Conservation (phyloP, 53 echinoderm and acorn worm genomes). For the Henricia sp. region DNA sequence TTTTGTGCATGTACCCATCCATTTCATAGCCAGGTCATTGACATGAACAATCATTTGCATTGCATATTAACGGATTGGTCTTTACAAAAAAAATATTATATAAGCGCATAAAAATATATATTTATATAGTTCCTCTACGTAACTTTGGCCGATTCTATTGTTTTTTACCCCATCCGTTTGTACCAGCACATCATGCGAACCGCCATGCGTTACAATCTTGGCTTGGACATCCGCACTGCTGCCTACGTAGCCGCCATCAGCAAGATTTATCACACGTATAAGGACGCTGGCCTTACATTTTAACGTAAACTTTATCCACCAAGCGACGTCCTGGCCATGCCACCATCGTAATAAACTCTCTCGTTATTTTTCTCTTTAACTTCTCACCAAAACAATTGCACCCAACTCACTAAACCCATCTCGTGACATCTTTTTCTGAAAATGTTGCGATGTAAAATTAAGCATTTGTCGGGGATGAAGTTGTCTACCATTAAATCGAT, state of each 20-base stretch:
- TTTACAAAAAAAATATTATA: neutral
- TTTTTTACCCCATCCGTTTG: neutral
- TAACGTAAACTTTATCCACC: slow-evolving; percentile 56
- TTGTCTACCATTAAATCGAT: too few relatives aligned
- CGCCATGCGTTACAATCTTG: slow-evolving; percentile 89
- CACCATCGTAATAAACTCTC: neutral
- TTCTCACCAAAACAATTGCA: neutral
- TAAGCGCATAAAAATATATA: neutral
- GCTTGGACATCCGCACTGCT: slow-evolving; percentile 88
- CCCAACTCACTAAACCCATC: too few relatives aligned
- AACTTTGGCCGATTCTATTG: neutral
- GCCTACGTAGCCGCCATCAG: slow-evolving; percentile 84
- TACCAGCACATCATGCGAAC: slow-evolving; percentile 37
- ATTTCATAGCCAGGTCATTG: too few relatives aligned
- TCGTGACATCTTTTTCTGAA: too few relatives aligned
- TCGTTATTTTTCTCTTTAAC: neutral
- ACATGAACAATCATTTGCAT: too few relatives aligned
- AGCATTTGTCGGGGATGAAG: too few relatives aligned
- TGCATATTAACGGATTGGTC: slow-evolving; percentile 4
- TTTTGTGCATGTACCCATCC: too few relatives aligned
- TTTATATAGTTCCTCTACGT: neutral
- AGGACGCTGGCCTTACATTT: slow-evolving; percentile 82
- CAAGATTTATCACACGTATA: slow-evolving; percentile 89
- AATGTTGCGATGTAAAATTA: too few relatives aligned
- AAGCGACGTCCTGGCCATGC: neutral